Percentiles rank a stretch among this genome's conserved stretches.
Evolutionary conservation across 2,797 vertebrate species (phyloP).

Genomic region (Thalassophryne amazonica): DNA sequence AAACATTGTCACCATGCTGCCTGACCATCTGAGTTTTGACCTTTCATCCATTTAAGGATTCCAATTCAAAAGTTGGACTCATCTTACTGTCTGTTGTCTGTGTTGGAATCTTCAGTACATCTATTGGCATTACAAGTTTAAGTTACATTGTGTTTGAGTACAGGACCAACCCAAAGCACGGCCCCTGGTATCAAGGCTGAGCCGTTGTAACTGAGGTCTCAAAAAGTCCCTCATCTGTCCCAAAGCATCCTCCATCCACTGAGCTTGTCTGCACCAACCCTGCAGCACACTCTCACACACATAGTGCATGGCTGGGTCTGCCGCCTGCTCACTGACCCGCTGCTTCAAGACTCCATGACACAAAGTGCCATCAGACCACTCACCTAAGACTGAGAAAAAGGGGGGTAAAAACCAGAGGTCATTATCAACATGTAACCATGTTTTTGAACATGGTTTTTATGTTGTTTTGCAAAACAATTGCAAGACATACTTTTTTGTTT

Average conservation of each 20-base stretch:
- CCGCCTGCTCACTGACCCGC: neutral
- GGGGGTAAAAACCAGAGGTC: neutral
- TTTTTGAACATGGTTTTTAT: no score
- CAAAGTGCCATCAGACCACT: slow-evolving; percentile 74
- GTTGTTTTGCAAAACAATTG: no score
- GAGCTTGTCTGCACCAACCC: slow-evolving; percentile 77
- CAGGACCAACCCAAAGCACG: slow-evolving; percentile 73
- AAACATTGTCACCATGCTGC: no score
- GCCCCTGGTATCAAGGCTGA: slow-evolving; percentile 64
- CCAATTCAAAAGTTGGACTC: no score
- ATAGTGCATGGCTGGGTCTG: slow-evolving; percentile 64
- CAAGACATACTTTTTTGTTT: no score
- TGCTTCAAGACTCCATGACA: neutral
- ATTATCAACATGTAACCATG: no score
- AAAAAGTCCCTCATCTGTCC: slow-evolving; percentile 63
- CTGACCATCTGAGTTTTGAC: no score
- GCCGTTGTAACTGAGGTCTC: slow-evolving; percentile 59
- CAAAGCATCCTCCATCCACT: slow-evolving; percentile 80
- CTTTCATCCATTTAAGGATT: no score
- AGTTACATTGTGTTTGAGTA: neutral
- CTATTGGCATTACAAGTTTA: no score
- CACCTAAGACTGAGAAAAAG: slow-evolving; percentile 76
- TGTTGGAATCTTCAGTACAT: no score
- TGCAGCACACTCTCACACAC: slow-evolving; percentile 72
- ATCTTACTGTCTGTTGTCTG: no score